phyloP scores from a whole-genome alignment of 2,888 invertebrate species.

The Tachina fera region DNA sequence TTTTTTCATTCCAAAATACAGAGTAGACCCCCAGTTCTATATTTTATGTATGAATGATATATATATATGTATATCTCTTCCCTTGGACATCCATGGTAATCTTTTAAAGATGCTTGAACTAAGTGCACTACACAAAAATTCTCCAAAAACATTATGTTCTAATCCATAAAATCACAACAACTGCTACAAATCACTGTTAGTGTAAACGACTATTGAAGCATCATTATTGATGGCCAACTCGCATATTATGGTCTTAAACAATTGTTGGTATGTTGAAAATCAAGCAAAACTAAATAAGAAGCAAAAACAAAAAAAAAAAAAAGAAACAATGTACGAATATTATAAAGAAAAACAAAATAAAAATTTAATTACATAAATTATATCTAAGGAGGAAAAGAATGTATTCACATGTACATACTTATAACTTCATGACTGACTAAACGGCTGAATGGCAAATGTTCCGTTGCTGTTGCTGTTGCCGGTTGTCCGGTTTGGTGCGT shows the following conservation, averaged over 20 bases:
- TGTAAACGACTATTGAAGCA: constrained; percentile 32
- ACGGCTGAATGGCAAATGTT: constrained; percentile 9
- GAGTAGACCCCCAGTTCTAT: too few relatives aligned
- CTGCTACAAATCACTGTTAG: neutral
- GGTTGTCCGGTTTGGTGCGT: neutral
- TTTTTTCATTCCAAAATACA: too few relatives aligned
- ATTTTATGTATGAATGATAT: too few relatives aligned
- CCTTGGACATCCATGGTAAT: too few relatives aligned
- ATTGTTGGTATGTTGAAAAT: constrained; percentile 50
- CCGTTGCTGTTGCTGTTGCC: neutral
- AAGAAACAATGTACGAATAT: neutral
- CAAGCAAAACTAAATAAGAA: constrained; percentile 40
- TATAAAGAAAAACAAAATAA: constrained; percentile 47
- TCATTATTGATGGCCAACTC: constrained; percentile 7
- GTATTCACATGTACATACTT: constrained; percentile 30
- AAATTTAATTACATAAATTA: constrained; percentile 72
- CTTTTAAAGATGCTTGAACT: too few relatives aligned
- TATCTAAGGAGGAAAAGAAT: constrained; percentile 68
- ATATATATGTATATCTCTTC: too few relatives aligned
- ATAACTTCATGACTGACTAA: constrained; percentile 48
- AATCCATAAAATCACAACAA: neutral
- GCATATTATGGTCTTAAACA: constrained; percentile 23
- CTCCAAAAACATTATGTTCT: neutral
- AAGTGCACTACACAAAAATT: neutral
- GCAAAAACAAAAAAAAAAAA: neutral